These are phyloP conservation scores for Copidosoma aretas DNA, from an alignment of 2,888 invertebrate species.

Conservation along the genomic window DNA sequence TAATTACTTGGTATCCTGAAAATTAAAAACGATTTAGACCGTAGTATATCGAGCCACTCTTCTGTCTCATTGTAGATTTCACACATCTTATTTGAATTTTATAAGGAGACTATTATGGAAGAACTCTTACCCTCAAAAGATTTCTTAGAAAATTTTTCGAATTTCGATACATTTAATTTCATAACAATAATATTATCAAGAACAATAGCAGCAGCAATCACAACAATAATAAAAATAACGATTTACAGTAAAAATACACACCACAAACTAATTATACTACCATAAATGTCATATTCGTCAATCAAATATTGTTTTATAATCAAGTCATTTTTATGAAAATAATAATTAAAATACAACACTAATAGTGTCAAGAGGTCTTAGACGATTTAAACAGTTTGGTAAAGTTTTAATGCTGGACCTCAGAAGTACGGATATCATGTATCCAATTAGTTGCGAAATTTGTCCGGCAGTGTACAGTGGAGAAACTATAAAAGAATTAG, in stretches of 20 bases:
- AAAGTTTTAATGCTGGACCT: not conserved
- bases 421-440: not conserved
- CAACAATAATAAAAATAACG: too few species aligned
- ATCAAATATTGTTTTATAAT: not conserved
- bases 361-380: not conserved
- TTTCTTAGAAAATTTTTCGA: too few species aligned
- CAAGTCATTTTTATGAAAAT: not conserved
- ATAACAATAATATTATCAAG: too few species aligned
- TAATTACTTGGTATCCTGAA: too few species aligned
- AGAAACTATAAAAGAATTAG: not conserved
- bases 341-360: not conserved
- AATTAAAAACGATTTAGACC: too few species aligned
- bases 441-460: not conserved
- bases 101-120: too few species aligned
- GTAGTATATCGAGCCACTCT: too few species aligned
- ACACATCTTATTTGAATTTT: too few species aligned
- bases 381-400: not conserved
- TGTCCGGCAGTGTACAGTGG: not conserved
- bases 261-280: not conserved
- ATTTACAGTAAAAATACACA: not conserved
- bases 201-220: too few species aligned
- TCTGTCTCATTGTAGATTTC: too few species aligned
- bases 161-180: too few species aligned
- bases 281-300: not conserved
- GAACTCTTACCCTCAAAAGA: too few species aligned